Evolutionary conservation across 2,113 vertebrate species (phyloP).

Genomic region (Narcine bancroftii): DNA sequence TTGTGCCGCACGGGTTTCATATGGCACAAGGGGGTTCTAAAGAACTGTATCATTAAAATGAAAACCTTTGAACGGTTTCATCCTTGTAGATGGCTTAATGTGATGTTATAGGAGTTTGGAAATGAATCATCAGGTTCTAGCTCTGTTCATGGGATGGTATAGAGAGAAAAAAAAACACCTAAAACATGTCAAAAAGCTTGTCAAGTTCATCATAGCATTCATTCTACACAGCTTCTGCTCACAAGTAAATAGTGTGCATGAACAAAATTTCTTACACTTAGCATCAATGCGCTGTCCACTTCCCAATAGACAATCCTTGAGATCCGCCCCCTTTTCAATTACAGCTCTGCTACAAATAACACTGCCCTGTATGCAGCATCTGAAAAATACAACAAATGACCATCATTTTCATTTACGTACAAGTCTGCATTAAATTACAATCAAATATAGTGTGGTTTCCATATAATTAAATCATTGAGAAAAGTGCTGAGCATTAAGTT

Average conservation of each 20-base stretch:
- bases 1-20: too few species aligned
- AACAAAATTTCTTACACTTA: slow-evolving; percentile 66
- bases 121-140: not conserved
- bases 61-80: too few species aligned
- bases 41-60: too few species aligned
- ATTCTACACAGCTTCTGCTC: not conserved
- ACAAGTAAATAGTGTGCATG: not conserved
- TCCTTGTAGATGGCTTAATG: not conserved
- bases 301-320: slow-evolving; percentile 89
- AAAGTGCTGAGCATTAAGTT: not conserved
- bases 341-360: slow-evolving; percentile 84
- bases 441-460: not conserved
- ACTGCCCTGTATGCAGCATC: slow-evolving; percentile 81
- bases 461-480: not conserved
- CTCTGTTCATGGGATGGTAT: not conserved
- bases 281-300: slow-evolving; percentile 72
- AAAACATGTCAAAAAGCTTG: not conserved
- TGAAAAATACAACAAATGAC: slow-evolving; percentile 48
- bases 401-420: not conserved
- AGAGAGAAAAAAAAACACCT: not conserved
- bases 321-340: slow-evolving; percentile 81
- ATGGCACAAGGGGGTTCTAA: too few species aligned
- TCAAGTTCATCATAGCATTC: not conserved
- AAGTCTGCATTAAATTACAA: not conserved
- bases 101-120: not conserved